Percentiles rank a stretch among this genome's conserved stretches.
phyloP scores from a whole-genome alignment of 37 sponge, comb jelly and placozoan species.

The Eunapius fragilis region DNA sequence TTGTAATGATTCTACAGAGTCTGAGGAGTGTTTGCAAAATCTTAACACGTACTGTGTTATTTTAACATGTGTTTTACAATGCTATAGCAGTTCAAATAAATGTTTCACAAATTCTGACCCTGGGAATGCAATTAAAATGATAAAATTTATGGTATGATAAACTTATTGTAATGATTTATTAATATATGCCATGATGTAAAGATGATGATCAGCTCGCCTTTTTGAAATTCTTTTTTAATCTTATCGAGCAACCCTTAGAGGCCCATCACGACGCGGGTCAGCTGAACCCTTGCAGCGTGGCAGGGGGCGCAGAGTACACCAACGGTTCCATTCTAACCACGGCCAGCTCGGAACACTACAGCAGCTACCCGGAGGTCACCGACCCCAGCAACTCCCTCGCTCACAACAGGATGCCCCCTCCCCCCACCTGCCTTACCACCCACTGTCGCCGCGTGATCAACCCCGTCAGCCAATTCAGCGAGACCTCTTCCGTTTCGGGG shows the following conservation, averaged over 20 bases:
- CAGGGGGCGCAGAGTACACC: not conserved
- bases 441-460: not conserved
- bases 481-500: slow-evolving; percentile 23
- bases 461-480: slow-evolving; percentile 29
- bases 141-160: too few species aligned
- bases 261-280: not conserved
- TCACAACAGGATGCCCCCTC: not conserved
- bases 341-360: slow-evolving; percentile 17
- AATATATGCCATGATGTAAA: too few species aligned
- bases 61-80: too few species aligned
- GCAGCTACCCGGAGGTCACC: slow-evolving; percentile 23
- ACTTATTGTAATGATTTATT: too few species aligned
- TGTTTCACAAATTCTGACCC: too few species aligned
- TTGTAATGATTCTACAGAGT: too few species aligned
- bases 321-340: not conserved
- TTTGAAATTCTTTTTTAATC: too few species aligned
- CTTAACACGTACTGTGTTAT: too few species aligned
- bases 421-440: slow-evolving; percentile 13
- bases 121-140: too few species aligned
- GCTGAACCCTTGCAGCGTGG: not conserved
- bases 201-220: too few species aligned
- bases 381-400: slow-evolving; percentile 1
- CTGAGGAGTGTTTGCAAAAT: too few species aligned
- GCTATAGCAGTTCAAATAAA: too few species aligned
- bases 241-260: not conserved